These are phyloP conservation scores for Poecile atricapillus DNA, from an alignment of 2,113 vertebrate species.

Conservation along the genomic window DNA sequence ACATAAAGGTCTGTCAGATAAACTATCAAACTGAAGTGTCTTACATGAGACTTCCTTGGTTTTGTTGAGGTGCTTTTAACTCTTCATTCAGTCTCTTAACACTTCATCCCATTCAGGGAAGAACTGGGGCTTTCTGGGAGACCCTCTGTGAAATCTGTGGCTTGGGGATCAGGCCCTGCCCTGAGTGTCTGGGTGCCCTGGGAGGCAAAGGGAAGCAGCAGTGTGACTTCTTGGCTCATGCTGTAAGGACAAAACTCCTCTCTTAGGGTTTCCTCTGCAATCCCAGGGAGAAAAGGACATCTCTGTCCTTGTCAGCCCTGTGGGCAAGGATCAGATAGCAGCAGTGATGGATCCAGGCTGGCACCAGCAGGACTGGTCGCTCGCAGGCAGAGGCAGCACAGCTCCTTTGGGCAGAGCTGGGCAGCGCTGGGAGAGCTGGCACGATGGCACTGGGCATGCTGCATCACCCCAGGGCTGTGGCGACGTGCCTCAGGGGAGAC, in stretches of 20 bases:
- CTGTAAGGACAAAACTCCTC: not conserved
- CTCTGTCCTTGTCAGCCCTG: not conserved
- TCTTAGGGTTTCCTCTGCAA: not conserved
- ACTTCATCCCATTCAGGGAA: not conserved
- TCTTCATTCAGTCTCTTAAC: not conserved
- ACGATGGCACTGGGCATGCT: rapidly evolving
- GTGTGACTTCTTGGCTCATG: not conserved
- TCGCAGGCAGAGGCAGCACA: not conserved
- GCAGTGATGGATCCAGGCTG: not conserved
- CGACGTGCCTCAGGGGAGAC: too few species aligned
- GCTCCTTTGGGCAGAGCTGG: not conserved
- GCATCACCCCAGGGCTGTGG: not conserved
- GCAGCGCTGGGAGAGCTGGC: not conserved
- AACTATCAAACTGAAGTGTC: not conserved
- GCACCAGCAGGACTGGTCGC: not conserved
- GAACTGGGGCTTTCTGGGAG: not conserved
- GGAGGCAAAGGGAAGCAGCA: not conserved
- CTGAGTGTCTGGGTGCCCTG: not conserved
- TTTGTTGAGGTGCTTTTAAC: not conserved
- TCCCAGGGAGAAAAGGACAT: not conserved
- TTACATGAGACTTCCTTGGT: not conserved
- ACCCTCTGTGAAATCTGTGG: rapidly evolving
- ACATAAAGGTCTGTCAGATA: not conserved
- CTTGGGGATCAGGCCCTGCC: not conserved
- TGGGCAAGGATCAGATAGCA: not conserved